Evolutionary conservation across 37 sponge, comb jelly and placozoan genomes (phyloP).

Genomic region (Diacarnus erythraeanus): DNA sequence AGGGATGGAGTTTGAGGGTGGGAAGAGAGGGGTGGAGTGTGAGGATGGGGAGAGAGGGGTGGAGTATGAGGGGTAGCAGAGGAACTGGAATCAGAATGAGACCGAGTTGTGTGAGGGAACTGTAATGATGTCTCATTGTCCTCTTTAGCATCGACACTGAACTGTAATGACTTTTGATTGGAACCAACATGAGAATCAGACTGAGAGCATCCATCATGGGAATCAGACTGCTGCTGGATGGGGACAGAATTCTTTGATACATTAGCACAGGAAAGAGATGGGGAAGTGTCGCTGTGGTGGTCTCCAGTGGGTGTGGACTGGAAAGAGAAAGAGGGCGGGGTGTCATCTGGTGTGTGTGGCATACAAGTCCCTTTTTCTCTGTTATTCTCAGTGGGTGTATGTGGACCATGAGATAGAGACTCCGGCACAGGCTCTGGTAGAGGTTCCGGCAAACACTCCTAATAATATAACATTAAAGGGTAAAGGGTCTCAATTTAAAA

Average conservation of each 20-base stretch:
- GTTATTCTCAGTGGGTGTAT: conserved; percentile 8
- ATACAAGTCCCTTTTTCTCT: not conserved
- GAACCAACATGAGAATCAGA: no score
- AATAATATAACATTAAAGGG: not conserved
- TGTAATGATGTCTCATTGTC: no score
- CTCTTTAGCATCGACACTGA: not conserved
- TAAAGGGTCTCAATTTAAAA: no score
- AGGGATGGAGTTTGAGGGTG: no score
- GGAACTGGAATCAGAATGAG: conserved; percentile 1
- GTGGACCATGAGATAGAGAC: not conserved
- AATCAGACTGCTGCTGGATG: no score
- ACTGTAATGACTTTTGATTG: no score
- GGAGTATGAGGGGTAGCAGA: no score
- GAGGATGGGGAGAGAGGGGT: not conserved
- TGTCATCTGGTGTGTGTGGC: conserved; percentile 1
- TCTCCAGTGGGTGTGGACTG: not conserved
- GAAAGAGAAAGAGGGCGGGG: not conserved
- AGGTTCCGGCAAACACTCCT: not conserved
- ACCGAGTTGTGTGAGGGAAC: no score
- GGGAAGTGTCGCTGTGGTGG: no score
- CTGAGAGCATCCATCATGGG: no score
- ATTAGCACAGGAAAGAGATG: not conserved
- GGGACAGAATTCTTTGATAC: not conserved
- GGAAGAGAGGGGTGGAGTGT: no score
- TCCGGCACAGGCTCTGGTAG: not conserved